Evolutionary conservation across 2,113 vertebrate genomes (phyloP), one percentile per base, ranked within the genome.

Genomic region (Phyllopteryx taeniolatus): DNA sequence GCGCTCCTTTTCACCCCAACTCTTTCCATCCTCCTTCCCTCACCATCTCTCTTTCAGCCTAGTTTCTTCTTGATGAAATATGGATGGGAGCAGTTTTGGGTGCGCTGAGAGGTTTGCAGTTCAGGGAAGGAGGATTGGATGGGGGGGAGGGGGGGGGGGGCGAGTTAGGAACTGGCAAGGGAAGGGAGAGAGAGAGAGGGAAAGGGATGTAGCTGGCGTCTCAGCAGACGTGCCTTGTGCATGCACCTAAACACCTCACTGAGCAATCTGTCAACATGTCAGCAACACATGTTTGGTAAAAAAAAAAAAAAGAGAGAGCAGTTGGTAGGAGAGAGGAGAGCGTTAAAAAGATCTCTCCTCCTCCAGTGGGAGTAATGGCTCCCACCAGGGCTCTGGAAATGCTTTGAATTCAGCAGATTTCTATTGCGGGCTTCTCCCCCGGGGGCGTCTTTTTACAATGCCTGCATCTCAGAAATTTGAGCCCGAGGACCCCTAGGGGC

Each of bases 331-430:
- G 74, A 80, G 75, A 72, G 74, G 65, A 82, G 75, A 78, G 74
- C 75, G 54, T 56, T 70, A 89, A 91, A 93, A 93, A 94, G 92
- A 82, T 42, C 67, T 79, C 92, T 93, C 56, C 73, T 81, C 94
- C 93, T 93, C 93, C 91, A 75, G 85, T 91, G 92, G 93, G 93
- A 93, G 95, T 97, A 97, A 98, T 97, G 95, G 94, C 94, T 98
- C 96, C 96, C 96, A 95, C 95, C 96, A 98, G 97, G 96, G 94
- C 95, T 96, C 95, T 94, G 94, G 96, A 98, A 99, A 98, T 96
- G 97, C 97, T 99, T 98, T 99, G 96, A 98, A 98, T 99, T 98
- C 97, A 98, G 97, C 96, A 98, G 95, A 99, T 98, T 98, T 99
- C 96, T 96, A 98, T 97, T 96, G 97, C 95, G 91, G 95, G 94